Conservation (phyloP, 2,113 vertebrate species). For the Mormyrus iriodes region DNA sequence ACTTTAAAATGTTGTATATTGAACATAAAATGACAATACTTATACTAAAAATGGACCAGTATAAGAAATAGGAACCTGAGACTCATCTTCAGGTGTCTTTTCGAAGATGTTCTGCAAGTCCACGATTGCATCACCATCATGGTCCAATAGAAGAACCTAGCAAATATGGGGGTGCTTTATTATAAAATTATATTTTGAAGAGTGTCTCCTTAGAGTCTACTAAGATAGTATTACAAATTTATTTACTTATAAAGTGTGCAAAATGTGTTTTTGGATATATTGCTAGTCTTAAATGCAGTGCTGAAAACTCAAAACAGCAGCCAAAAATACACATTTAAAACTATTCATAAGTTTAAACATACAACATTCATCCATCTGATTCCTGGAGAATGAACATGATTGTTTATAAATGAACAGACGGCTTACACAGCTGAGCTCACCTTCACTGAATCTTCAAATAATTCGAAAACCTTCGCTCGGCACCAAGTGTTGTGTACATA, state of each 20-base stretch:
- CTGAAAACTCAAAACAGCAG: background rate
- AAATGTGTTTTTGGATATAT: background rate
- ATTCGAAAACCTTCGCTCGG: constrained; percentile 60
- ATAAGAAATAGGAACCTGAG: constrained; percentile 27
- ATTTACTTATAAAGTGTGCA: background rate
- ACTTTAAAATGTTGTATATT: background rate
- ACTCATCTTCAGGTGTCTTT: constrained; percentile 15
- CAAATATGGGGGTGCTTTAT: background rate
- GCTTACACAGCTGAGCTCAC: constrained; percentile 40
- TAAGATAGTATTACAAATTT: background rate
- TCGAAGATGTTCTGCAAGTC: constrained; percentile 39
- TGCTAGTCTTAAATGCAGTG: background rate
- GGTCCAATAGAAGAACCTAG: constrained; percentile 40
- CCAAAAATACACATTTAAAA: background rate
- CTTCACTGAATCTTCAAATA: constrained; percentile 57
- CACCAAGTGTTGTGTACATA: constrained; percentile 55
- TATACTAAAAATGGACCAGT: background rate
- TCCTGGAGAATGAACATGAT: background rate
- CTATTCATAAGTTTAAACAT: background rate
- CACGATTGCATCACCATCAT: constrained; percentile 36
- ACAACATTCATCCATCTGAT: background rate
- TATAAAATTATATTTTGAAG: background rate
- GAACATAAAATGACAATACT: background rate
- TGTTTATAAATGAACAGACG: background rate
- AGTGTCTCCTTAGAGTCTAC: background rate